A percentile compares a stretch with the other conserved stretches of the same genome.
Conservation (phyloP, 1,140 invertebrate genomes). For the Radopholus similis region DNA sequence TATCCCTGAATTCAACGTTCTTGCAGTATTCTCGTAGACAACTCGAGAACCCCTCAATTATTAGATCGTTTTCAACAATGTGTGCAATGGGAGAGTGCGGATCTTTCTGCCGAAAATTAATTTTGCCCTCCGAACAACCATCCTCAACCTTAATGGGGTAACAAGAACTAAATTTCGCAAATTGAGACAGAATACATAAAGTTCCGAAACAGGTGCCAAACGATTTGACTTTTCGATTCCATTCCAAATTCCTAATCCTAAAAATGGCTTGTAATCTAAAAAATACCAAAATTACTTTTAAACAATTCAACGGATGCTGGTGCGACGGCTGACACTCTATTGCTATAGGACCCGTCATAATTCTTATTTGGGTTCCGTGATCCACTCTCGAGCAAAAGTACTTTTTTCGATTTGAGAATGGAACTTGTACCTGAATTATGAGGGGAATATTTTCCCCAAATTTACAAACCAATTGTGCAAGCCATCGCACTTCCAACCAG, state of each 20-base stretch:
- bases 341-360: constrained; percentile 24
- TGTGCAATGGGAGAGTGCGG: constrained; percentile 25
- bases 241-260: constrained; percentile 42
- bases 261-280: constrained; percentile 25
- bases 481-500: constrained; percentile 50
- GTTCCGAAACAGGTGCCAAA: constrained; percentile 33
- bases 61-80: constrained; percentile 42
- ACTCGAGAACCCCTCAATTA: constrained; percentile 32
- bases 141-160: constrained; percentile 31
- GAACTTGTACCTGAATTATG: constrained; percentile 30
- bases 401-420: constrained; percentile 23
- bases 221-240: constrained; percentile 23
- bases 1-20: constrained; percentile 36
- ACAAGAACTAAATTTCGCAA: neutral
- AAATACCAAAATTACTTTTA: constrained; percentile 27
- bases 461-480: constrained; percentile 35
- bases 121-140: constrained; percentile 37
- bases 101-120: constrained; percentile 32
- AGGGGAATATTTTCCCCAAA: neutral
- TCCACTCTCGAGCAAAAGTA: constrained; percentile 37
- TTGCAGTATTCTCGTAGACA: constrained; percentile 21
- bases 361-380: neutral
- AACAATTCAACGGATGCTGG: constrained; percentile 41
- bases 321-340: constrained; percentile 41
- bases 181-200: constrained; percentile 32